These are phyloP conservation scores for Lithobates pipiens DNA, from an alignment of 2,797 vertebrate genomes.

Conservation along the genomic window DNA sequence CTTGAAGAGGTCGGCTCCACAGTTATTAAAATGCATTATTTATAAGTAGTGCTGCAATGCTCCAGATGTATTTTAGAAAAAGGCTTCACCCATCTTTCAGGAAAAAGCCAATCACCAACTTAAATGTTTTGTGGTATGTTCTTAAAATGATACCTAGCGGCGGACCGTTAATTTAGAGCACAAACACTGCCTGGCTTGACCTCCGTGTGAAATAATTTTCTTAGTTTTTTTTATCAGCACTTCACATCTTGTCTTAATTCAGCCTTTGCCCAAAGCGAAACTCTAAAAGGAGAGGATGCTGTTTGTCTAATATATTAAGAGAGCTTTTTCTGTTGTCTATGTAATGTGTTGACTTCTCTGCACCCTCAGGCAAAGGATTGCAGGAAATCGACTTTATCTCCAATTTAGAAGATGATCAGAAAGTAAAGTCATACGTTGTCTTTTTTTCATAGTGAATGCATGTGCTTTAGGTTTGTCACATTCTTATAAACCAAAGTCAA, in stretches of 20 bases:
- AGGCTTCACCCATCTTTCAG: conserved; percentile 7
- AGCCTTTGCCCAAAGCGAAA: conserved; percentile 64
- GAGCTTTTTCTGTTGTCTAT: conserved; percentile 56
- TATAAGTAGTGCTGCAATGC: not conserved
- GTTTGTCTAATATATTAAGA: conserved; percentile 60
- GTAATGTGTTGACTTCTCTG: conserved; percentile 56
- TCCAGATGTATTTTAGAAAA: not conserved
- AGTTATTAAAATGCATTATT: conserved; percentile 31
- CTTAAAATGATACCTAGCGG: conserved; percentile 28
- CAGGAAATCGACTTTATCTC: conserved; percentile 56
- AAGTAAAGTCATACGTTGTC: conserved; percentile 25
- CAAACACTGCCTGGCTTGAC: conserved; percentile 32
- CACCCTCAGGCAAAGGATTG: conserved; percentile 59
- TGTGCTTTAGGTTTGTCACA: conserved; percentile 9
- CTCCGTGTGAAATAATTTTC: conserved; percentile 64
- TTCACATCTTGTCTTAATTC: conserved; percentile 53
- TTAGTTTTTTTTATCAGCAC: conserved; percentile 61
- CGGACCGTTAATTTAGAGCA: conserved; percentile 36
- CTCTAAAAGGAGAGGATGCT: conserved; percentile 44
- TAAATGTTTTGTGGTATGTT: conserved; percentile 41
- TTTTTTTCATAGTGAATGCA: conserved; percentile 17
- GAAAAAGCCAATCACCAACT: conserved; percentile 19
- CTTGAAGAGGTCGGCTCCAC: conserved; percentile 10
- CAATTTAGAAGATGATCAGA: conserved; percentile 58
- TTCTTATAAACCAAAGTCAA: not conserved